A percentile compares a stretch with the other conserved stretches of the same genome.
phyloP scores from a whole-genome alignment of 2,888 invertebrate genomes.

The Apamea anceps region DNA sequence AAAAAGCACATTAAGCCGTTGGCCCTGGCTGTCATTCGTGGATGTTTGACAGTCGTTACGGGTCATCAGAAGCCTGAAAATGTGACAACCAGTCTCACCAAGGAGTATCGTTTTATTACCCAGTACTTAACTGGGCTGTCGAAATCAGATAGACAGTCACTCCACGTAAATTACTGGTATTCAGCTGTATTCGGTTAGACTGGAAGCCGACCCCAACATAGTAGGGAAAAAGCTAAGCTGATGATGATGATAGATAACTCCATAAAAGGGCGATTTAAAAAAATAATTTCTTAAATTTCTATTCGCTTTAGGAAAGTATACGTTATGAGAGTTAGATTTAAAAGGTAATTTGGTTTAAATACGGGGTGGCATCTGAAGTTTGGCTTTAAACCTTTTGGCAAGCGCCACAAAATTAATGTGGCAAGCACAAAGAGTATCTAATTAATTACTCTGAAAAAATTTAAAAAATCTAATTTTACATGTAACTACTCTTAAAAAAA shows the following conservation, averaged over 20 bases:
- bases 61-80: no score
- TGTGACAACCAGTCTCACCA: no score
- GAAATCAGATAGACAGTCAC: no score
- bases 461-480: neutral
- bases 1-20: no score
- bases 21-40: no score
- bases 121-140: no score
- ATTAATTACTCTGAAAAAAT: neutral
- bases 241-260: constrained; percentile 21
- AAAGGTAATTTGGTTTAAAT: neutral
- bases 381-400: neutral
- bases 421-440: neutral
- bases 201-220: no score
- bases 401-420: neutral
- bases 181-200: no score
- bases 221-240: no score
- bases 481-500: neutral
- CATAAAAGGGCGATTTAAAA: constrained; percentile 59
- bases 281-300: constrained; percentile 40
- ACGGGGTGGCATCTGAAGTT: neutral
- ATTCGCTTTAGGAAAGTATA: neutral
- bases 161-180: no score
- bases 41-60: no score
- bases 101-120: no score
- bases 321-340: neutral